Evolutionary conservation across 2,888 invertebrate genomes (phyloP), one percentile per base, ranked within the genome.

Genomic region (Phyllotreta cruciferae): DNA sequence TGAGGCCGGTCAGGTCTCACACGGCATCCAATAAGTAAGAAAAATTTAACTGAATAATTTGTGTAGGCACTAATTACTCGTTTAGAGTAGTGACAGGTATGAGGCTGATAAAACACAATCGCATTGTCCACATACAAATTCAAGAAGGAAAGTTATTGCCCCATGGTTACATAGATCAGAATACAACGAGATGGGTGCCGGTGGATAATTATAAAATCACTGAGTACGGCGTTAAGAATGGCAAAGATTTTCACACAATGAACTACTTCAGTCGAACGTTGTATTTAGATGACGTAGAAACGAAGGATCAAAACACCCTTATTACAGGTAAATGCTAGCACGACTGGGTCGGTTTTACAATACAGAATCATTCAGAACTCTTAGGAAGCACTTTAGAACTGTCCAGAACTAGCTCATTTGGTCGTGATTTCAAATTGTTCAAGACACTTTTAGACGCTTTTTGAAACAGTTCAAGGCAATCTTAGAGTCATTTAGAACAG

Each of bases 101-200:
- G 8, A 85, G 88, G 38, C 85, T 94, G 62, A 82, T 85, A 3
- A 94, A 94, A 79, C 78, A 82, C 8, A 90, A 91, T 60, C 85
- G 89, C 57, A 86, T 94, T 14, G 87, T 94, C 73, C 91, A 94
- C 77, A 80, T 94, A n/a, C 93, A 94, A 82, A 87, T 93, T 52
- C 88, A 91, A 77, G 87, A 93, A 79, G 92, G 90, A 0, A 81
- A 83, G 57, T 79, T 93, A 8, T 77, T 87, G 6, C 86, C 87
- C 45, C 83, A 87, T 54, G 93, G 91, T 0, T 81, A 81, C 10
- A 86, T 94, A 35, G 85, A 88, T 69, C 74, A 79, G 35, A 82
- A 84, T 0, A 85, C 86, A 0, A 80, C 89, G 0, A 78, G 79
- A 10, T 93, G 93, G 92, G 86, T 88, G 71, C 86, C 89, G 0